Base-by-base conservation (phyloP, 92 coral and sea anemone species). In the Epizoanthus illoricatus region DNA sequence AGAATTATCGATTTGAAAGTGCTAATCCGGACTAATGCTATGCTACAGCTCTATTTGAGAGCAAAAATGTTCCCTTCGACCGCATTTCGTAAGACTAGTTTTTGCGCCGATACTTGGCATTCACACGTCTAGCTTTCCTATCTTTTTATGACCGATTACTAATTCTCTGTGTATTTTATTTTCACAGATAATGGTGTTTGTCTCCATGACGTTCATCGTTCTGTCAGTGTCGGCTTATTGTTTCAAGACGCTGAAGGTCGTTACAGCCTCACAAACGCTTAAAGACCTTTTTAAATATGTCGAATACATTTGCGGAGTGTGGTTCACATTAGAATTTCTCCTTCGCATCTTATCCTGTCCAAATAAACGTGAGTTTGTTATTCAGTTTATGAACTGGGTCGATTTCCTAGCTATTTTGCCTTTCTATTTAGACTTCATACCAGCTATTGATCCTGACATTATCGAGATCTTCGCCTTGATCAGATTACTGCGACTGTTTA, bases 351-450 rank as follows among this genome's bases (percentile, higher is more conserved):
- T 85, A 0, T 88, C 91, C 3, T 88, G 99, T 56, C 99, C 99
- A 16, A 89, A 87, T 80, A 93, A 91, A 74, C 86, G 88, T 2
- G 91, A 91, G 10, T 97, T 97, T 33, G 68, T 87, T 57, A 78
- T 70, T 68, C 93, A 93, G 69, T 81, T 89, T 19, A 85, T 92
- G 86, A 97, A 97, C 84, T 97, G 99, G 99, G 80, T 97, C 1
- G 99, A 97, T 79, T 90, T 97, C 41, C 79, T 97, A 41, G 99
- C 99, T 4, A 92, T 97, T 59, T 88, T 90, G 85, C 99, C 99
- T 0, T 90, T 97, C 56, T 97, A 94, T 66, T 83, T 94, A 28
- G 90, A 87, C 47, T 58, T 97, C 41, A 76, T 84, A 6, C 66
- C 85, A 49, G 83, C 55, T 39, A 63, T 54, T 7, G 43, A 73